Evolutionary conservation across 92 coral and sea anemone species (phyloP).

Genomic region (Epizoanthus illoricatus): DNA sequence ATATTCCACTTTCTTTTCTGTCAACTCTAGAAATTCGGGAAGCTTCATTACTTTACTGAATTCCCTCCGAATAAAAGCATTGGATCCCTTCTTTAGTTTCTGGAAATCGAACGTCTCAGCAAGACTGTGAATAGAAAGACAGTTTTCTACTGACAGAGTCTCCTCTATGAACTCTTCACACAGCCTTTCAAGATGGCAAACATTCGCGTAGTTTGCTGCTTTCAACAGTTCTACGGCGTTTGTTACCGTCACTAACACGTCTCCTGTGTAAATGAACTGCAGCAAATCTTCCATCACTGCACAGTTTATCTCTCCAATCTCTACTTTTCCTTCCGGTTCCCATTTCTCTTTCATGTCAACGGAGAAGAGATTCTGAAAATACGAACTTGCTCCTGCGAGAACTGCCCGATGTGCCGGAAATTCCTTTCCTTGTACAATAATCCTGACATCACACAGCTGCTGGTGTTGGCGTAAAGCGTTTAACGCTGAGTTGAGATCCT

Average conservation of each 20-base stretch:
- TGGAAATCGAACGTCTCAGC: neutral
- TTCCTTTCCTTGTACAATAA: neutral
- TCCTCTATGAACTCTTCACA: no score
- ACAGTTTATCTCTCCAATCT: neutral
- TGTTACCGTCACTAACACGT: no score
- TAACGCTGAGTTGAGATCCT: neutral
- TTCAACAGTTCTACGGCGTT: no score
- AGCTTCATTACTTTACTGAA: neutral
- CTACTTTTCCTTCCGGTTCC: neutral
- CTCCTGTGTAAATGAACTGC: no score
- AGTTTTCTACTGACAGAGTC: neutral
- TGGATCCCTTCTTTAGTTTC: conserved; percentile 8
- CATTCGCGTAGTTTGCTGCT: no score
- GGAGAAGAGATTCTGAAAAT: neutral
- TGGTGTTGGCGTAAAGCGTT: conserved; percentile 4
- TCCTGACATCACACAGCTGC: neutral
- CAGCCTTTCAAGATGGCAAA: no score
- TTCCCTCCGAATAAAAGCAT: neutral
- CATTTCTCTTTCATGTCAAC: conserved; percentile 4
- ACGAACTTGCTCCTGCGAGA: neutral
- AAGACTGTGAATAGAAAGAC: conserved; percentile 1
- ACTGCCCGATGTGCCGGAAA: conserved; percentile 6
- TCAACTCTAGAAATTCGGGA: neutral
- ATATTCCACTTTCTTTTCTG: no score
- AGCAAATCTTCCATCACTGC: neutral